These are phyloP conservation scores for Suncus etruscus DNA, from an alignment of 2,113 vertebrate species.

Conservation along the genomic window DNA sequence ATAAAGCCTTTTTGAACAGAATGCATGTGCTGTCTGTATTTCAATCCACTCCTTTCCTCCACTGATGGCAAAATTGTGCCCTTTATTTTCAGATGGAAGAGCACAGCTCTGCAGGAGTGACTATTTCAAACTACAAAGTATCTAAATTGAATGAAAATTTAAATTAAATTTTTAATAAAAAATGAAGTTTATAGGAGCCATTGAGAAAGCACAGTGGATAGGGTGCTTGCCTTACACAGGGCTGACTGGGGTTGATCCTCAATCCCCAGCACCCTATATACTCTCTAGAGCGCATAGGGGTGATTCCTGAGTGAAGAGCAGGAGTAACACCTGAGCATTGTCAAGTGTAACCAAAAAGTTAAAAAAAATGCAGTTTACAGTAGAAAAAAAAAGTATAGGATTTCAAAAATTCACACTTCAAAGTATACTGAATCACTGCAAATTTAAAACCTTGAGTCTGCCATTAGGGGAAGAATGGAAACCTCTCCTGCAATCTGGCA, in stretches of 20 bases:
- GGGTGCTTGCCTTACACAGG: too few relatives aligned
- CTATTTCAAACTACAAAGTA: conserved; percentile 49
- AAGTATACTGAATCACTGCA: conserved; percentile 38
- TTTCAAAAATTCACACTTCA: conserved; percentile 40
- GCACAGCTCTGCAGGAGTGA: conserved; percentile 18
- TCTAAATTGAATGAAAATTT: conserved; percentile 65
- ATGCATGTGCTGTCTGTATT: not conserved
- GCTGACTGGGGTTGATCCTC: too few relatives aligned
- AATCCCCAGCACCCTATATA: too few relatives aligned
- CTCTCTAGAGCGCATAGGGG: too few relatives aligned
- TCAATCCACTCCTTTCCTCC: not conserved
- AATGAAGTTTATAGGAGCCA: too few relatives aligned
- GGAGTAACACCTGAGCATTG: too few relatives aligned
- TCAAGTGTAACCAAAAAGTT: too few relatives aligned
- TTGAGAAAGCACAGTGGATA: not conserved
- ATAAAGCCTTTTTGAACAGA: not conserved
- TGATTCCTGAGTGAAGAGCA: too few relatives aligned
- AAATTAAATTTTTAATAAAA: conserved; percentile 48
- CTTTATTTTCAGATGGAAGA: conserved; percentile 66
- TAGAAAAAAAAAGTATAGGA: not conserved
- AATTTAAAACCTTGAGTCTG: conserved; percentile 64
- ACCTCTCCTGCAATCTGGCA: conserved; percentile 58
- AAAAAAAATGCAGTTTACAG: conserved; percentile 48
- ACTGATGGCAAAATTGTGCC: not conserved
- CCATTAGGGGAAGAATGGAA: conserved; percentile 1